These are phyloP conservation scores for Bucco capensis DNA, from an alignment of 2,113 vertebrate genomes.

Conservation along the genomic window DNA sequence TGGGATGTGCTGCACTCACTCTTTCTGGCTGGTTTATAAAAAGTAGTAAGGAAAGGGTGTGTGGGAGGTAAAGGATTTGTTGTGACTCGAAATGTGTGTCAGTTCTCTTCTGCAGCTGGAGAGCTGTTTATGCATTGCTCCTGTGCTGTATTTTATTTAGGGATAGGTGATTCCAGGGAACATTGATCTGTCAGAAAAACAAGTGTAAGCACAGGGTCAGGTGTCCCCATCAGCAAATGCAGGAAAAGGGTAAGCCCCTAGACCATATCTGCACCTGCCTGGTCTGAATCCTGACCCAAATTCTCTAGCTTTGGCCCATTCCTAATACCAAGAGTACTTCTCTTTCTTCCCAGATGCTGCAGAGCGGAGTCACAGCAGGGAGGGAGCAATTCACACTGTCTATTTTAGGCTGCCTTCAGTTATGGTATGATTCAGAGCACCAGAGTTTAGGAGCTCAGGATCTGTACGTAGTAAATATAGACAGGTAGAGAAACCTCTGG, in stretches of 20 bases:
- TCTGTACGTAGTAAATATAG: background rate
- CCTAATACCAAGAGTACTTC: background rate
- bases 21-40: conserved; percentile 30
- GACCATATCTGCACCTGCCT: background rate
- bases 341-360: conserved; percentile 30
- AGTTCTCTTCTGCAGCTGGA: background rate
- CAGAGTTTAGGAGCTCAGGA: background rate
- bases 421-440: conserved; percentile 44
- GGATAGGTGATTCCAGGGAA: background rate
- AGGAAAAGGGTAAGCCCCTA: background rate
- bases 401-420: conserved; percentile 42
- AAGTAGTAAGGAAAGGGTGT: background rate
- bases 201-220: background rate
- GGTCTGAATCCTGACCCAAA: background rate
- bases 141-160: background rate
- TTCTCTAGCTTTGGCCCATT: background rate
- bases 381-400: conserved; percentile 21
- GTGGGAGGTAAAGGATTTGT: conserved; percentile 27
- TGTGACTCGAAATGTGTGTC: conserved; percentile 12
- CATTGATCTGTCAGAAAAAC: background rate
- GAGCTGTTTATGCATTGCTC: background rate
- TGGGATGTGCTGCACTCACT: background rate
- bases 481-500: conserved; percentile 18
- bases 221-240: background rate
- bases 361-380: conserved; percentile 28